Evolutionary conservation across 1,140 invertebrate species (phyloP).

Genomic region (Adelges cooleyi): DNA sequence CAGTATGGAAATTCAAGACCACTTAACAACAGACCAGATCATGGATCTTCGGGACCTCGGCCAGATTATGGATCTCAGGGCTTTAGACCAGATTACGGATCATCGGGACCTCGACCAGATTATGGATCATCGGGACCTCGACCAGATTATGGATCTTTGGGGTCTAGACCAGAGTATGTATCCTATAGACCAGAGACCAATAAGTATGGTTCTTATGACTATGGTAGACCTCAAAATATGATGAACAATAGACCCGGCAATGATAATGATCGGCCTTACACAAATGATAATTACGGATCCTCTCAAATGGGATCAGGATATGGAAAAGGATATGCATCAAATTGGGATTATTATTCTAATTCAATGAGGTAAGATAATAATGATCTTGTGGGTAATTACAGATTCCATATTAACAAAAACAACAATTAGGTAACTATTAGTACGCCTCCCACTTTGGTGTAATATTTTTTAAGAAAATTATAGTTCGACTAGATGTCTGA

Average conservation of each 20-base stretch:
- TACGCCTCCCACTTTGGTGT: too few species aligned
- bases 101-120: neutral
- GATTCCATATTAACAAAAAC: too few species aligned
- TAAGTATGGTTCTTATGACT: neutral
- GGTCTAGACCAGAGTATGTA: neutral
- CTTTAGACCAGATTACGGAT: neutral
- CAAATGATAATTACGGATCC: constrained; percentile 2
- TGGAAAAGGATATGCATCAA: constrained; percentile 16
- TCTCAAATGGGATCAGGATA: neutral
- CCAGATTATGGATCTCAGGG: neutral
- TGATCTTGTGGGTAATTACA: too few species aligned
- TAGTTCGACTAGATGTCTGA: neutral
- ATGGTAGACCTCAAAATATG: neutral
- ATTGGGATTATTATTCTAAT: constrained; percentile 24
- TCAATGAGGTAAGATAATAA: constrained; percentile 1
- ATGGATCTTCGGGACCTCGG: neutral
- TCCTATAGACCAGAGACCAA: neutral
- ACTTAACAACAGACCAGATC: too few species aligned
- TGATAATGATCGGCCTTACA: neutral
- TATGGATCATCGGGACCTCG: neutral
- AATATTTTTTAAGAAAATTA: too few species aligned
- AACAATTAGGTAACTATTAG: too few species aligned
- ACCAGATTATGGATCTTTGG: neutral
- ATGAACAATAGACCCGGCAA: neutral
- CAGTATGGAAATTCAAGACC: neutral